Conservation (phyloP, 2,113 vertebrate genomes). For the Tachuris rubrigastra region DNA sequence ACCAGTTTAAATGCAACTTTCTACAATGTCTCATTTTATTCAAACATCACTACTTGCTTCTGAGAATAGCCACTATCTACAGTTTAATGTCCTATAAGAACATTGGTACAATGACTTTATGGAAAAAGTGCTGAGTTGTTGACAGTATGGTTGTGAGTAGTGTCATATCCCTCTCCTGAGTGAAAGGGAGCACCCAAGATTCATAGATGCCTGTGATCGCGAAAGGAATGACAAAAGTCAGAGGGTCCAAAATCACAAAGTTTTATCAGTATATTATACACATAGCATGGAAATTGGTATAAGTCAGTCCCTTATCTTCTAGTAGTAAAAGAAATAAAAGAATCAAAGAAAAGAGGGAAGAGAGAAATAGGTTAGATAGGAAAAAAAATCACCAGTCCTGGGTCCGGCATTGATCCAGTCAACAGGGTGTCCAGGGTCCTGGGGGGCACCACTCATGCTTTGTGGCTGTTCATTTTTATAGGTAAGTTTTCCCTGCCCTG, state of each 20-base stretch:
- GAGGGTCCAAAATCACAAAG: neutral
- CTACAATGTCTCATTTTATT: neutral
- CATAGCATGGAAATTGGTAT: neutral
- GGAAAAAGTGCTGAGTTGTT: neutral
- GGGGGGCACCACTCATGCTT: neutral
- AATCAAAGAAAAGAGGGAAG: neutral
- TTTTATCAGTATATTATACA: neutral
- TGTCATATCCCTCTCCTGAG: neutral
- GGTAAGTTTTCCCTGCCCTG: neutral
- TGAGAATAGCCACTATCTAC: neutral
- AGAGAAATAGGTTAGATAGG: neutral
- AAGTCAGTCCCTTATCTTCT: neutral
- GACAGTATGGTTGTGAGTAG: fast-evolving
- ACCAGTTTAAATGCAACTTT: neutral
- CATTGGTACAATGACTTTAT: fast-evolving
- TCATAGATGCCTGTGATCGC: neutral
- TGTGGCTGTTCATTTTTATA: neutral
- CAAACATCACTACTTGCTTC: neutral
- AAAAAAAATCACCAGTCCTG: neutral
- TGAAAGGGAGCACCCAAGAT: neutral
- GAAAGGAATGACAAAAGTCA: neutral
- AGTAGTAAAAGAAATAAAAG: neutral
- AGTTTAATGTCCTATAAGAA: neutral
- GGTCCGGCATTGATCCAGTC: too few relatives aligned
- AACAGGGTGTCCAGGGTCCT: neutral